Conservation (phyloP, 2,888 invertebrate genomes). For the Polia nebulosa region DNA sequence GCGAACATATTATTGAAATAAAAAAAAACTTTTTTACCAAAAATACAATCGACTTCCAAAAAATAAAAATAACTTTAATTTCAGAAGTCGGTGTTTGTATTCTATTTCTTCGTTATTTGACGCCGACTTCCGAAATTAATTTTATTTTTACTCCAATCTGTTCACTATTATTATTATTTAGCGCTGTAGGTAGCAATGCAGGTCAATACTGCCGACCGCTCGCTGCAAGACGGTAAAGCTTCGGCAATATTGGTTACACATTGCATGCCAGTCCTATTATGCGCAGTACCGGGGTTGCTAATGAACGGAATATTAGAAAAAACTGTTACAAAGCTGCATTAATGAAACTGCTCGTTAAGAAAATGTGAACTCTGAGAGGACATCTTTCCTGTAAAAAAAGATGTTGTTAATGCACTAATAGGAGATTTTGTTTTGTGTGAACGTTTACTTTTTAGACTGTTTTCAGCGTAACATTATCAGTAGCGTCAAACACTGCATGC, state of each 20-base stretch:
- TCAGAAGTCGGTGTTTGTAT: too few relatives aligned
- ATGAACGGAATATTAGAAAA: slow-evolving; percentile 50
- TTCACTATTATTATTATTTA: slow-evolving; percentile 65
- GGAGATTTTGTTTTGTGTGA: not conserved
- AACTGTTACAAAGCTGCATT: slow-evolving; percentile 25
- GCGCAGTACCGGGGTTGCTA: slow-evolving; percentile 25
- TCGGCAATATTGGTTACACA: slow-evolving; percentile 76
- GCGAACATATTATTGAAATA: too few relatives aligned
- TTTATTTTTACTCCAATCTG: too few relatives aligned
- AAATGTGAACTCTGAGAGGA: slow-evolving; percentile 19
- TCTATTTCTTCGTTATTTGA: too few relatives aligned
- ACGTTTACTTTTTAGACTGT: not conserved
- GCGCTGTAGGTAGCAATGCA: slow-evolving; percentile 66
- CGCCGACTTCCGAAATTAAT: too few relatives aligned
- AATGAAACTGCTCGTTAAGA: slow-evolving; percentile 40
- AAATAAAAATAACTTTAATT: too few relatives aligned
- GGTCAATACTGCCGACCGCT: slow-evolving; percentile 64
- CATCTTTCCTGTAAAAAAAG: slow-evolving; percentile 11
- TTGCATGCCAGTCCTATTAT: slow-evolving; percentile 59
- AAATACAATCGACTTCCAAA: too few relatives aligned
- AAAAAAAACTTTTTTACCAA: too few relatives aligned
- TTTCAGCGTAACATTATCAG: not conserved
- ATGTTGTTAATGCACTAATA: slow-evolving; percentile 15
- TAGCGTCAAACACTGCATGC: not conserved
- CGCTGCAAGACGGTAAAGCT: slow-evolving; percentile 46